Conservation (phyloP, 2,797 vertebrate species). For the Notoglanidium macrostoma region DNA sequence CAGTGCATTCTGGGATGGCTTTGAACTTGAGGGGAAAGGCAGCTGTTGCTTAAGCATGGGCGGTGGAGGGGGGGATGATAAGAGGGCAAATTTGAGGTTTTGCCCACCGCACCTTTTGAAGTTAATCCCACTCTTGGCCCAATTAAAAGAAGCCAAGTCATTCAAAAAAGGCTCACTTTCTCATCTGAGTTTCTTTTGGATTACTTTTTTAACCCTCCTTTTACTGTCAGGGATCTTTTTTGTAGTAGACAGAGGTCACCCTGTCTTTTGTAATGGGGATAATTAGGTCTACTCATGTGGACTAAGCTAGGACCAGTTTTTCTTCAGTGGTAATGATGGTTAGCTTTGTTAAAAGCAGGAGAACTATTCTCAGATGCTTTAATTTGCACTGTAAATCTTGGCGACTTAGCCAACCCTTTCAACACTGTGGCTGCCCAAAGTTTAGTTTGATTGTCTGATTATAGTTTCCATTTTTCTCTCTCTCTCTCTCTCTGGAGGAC, state of each 20-base stretch:
- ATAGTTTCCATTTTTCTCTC: slow-evolving; percentile 33
- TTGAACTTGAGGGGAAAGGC: slow-evolving; percentile 65
- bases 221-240: slow-evolving; percentile 23
- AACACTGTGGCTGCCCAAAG: slow-evolving; percentile 48
- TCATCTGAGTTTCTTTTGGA: slow-evolving; percentile 59
- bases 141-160: slow-evolving; percentile 64
- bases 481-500: slow-evolving; percentile 26
- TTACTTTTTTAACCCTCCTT: slow-evolving; percentile 50
- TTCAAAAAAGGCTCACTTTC: slow-evolving; percentile 60
- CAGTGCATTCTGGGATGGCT: slow-evolving; percentile 63
- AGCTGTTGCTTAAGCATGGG: slow-evolving; percentile 54
- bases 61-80: slow-evolving; percentile 45
- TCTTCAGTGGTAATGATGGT: slow-evolving; percentile 1
- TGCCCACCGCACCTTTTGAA: slow-evolving; percentile 55
- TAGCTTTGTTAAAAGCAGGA: slow-evolving; percentile 29
- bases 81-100: slow-evolving; percentile 45
- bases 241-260: slow-evolving; percentile 56
- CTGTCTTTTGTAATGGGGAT: slow-evolving; percentile 67
- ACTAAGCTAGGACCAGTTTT: slow-evolving; percentile 45
- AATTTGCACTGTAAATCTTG: slow-evolving; percentile 44
- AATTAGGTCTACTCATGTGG: slow-evolving; percentile 65
- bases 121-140: slow-evolving; percentile 65
- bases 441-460: slow-evolving; percentile 26
- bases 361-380: slow-evolving; percentile 27
- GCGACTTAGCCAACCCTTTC: slow-evolving; percentile 57